Base-by-base conservation (phyloP, 2,113 vertebrate species). In the Lagopus muta region DNA sequence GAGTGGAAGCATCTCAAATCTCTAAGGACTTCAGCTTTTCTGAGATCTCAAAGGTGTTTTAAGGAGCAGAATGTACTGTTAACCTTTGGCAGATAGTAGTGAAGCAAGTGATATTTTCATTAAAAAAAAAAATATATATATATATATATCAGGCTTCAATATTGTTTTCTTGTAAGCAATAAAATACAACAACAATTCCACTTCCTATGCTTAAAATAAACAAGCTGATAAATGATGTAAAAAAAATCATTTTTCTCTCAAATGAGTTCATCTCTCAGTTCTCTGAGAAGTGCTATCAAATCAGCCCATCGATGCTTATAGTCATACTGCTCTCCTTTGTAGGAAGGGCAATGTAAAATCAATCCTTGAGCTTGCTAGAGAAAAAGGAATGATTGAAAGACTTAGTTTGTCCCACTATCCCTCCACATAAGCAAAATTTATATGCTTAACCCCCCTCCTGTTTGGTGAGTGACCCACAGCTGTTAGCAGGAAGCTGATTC, bases 11-110 rank as follows among this genome's bases (percentile, higher is more conserved):
- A 79, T 78, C 75, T 79, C 55, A 96, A 93, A 86, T 86, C 72
- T 92, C 67, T 34, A 64, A 66, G 48, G 69, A 32, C n/a, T 92
- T 92, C 62, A 81, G 57, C 79, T 85, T 94, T 95, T 87, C 86
- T 92, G 91, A 83, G 43, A 70, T 71, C 48, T 86, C 24, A 48
- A 83, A 83, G 47, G 24, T 85, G 42, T 92, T 91, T 88, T 69
- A 82, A 94, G 45, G 62, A 84, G 27, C 43, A 90, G 42, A 65
- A 16, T 66, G 28, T 86, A 79, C 43, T 73, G 42, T 80, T 89
- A 77, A 45, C 40, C 36, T 82, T 82, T 89, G 60, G 45, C 22
- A 72, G 9, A 20, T 82, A 21, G 25, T 67, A 50, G 32, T 6
- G 10, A 61, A 42, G 25, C 36, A 70, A 82, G 15, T 24, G 61